phyloP scores from a whole-genome alignment of 2,797 vertebrate species.

The Intellagama lesueurii region DNA sequence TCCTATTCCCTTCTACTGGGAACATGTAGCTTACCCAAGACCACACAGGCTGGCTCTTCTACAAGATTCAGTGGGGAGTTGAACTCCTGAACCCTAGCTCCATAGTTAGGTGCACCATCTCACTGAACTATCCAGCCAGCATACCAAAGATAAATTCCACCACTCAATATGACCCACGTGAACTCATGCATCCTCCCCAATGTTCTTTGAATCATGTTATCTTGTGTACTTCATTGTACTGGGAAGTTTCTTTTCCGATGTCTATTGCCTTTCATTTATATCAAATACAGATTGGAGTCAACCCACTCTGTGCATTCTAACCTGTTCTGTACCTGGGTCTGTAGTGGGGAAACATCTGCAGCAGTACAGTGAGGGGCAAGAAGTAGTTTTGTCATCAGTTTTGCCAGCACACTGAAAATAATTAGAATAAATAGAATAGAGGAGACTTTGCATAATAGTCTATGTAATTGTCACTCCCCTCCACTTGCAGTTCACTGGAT shows the following conservation, averaged over 20 bases:
- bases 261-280: neutral
- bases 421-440: neutral
- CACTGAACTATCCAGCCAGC: too few relatives aligned
- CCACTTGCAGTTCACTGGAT: constrained; percentile 46
- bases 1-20: too few relatives aligned
- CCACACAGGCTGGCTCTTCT: too few relatives aligned
- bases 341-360: neutral
- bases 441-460: neutral
- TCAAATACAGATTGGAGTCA: too few relatives aligned
- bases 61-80: too few relatives aligned
- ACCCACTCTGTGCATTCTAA: too few relatives aligned
- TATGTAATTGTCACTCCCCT: neutral
- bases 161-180: neutral
- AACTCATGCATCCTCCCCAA: neutral
- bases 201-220: neutral
- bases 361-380: accelerated
- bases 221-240: neutral
- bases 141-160: neutral
- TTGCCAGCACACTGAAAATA: neutral
- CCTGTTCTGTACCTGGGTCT: constrained; percentile 3
- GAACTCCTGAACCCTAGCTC: too few relatives aligned
- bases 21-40: too few relatives aligned
- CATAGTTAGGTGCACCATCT: too few relatives aligned
- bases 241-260: neutral
- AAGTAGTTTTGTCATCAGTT: neutral